Conservation (phyloP, 1,140 invertebrate species). For the Anoplolepis gracilipes region DNA sequence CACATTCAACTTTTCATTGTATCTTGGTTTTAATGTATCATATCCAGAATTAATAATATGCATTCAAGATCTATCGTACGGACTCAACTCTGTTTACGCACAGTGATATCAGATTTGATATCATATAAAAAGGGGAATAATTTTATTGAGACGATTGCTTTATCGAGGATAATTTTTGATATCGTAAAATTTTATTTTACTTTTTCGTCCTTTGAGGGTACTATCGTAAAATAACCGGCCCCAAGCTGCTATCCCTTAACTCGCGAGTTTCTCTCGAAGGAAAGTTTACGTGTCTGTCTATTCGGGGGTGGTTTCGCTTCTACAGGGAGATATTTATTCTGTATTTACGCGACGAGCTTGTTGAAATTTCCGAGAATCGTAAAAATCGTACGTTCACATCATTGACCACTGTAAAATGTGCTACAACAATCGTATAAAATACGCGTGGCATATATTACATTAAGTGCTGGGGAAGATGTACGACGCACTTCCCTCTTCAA, state of each 20-base stretch:
- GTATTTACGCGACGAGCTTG: conserved; percentile 10
- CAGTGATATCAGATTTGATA: neutral
- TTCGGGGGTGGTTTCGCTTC: neutral
- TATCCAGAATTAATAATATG: neutral
- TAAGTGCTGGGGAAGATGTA: neutral
- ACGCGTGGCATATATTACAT: neutral
- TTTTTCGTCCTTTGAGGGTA: neutral
- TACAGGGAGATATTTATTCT: conserved; percentile 1
- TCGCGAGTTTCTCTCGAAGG: neutral
- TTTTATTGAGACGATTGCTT: neutral
- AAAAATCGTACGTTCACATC: neutral
- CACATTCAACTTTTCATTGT: conserved; percentile 10
- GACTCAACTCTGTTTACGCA: neutral
- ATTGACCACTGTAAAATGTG: neutral
- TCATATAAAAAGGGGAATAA: conserved; percentile 18
- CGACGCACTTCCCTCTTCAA: neutral
- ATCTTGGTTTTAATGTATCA: neutral
- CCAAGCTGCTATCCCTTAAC: neutral
- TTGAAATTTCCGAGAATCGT: conserved; percentile 31
- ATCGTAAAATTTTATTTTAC: neutral
- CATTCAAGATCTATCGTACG: conserved; percentile 3
- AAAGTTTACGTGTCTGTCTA: conserved; percentile 2
- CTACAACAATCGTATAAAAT: neutral
- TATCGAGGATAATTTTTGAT: neutral
- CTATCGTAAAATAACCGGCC: neutral